These are phyloP conservation scores for Incurvaria masculella DNA, from an alignment of 2,888 invertebrate species.

Conservation along the genomic window DNA sequence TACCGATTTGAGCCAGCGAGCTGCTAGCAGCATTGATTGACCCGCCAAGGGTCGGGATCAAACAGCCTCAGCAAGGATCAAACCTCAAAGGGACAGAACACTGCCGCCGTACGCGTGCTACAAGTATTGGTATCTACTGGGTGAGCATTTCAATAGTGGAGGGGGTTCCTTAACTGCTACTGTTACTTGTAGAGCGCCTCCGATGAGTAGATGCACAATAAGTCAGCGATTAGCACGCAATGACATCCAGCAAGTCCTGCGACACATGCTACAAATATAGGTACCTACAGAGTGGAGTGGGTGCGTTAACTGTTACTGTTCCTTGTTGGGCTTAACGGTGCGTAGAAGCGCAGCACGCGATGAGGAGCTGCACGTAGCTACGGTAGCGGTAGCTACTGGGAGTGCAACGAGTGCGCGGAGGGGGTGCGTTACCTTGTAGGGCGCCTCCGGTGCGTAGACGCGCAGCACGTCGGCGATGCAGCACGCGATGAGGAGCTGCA, in stretches of 20 bases:
- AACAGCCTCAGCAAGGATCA: no score
- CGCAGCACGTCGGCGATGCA: conserved; percentile 96
- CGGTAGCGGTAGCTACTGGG: no score
- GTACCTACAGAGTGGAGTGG: no score
- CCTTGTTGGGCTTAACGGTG: conserved; percentile 97
- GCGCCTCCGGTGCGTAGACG: conserved; percentile 97
- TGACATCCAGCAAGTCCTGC: conserved; percentile 89
- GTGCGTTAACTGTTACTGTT: conserved; percentile 93
- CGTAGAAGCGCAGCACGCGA: conserved; percentile 96
- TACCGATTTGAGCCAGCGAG: no score
- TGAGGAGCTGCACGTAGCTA: conserved; percentile 91
- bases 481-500: conserved; percentile 92
- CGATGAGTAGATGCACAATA: conserved; percentile 93
- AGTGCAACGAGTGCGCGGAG: no score
- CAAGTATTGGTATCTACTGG: no score
- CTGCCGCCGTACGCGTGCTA: conserved; percentile 85
- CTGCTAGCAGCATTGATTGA: no score
- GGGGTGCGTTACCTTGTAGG: conserved; percentile 98
- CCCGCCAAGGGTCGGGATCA: no score
- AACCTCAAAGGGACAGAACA: no score
- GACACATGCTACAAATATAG: no score
- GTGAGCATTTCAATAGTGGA: no score
- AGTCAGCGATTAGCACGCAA: conserved; percentile 98
- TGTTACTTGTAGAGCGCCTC: conserved; percentile 97
- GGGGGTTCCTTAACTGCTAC: no score